Evolutionary conservation across 2,113 vertebrate species (phyloP).

Genomic region (Pterocles gutturalis): DNA sequence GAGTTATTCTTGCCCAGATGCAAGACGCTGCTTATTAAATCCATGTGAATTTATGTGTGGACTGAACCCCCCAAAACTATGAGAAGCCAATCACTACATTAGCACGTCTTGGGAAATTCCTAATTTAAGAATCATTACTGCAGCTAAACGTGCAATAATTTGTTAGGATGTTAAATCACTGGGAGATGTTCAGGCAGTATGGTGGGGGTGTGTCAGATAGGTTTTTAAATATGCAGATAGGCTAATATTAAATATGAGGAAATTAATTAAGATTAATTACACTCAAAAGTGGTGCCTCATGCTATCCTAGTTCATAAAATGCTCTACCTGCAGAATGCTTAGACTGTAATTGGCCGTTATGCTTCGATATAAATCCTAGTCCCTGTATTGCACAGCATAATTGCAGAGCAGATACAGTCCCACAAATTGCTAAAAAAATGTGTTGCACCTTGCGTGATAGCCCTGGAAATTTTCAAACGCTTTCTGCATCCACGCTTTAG

Average conservation of each 20-base stretch:
- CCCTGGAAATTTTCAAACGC: background rate
- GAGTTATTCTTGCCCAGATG: too few relatives aligned
- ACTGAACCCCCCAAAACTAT: background rate
- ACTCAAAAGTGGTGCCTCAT: background rate
- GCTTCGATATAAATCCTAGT: background rate
- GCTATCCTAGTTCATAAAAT: conserved; percentile 30
- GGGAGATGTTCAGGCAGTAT: conserved; percentile 44
- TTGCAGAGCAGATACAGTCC: background rate
- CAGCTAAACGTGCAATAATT: conserved; percentile 61
- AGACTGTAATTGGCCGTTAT: background rate
- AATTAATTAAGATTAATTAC: conserved; percentile 67
- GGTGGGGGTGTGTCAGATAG: conserved; percentile 51
- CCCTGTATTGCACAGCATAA: background rate
- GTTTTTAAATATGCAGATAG: conserved; percentile 53
- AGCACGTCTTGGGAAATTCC: conserved; percentile 24
- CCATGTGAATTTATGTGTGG: background rate
- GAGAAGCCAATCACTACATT: background rate
- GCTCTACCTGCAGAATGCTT: conserved; percentile 25
- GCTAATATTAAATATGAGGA: conserved; percentile 50
- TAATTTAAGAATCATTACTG: conserved; percentile 49
- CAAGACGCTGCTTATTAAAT: background rate
- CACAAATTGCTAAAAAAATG: background rate
- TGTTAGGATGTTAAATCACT: conserved; percentile 37
- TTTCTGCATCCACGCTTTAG: background rate
- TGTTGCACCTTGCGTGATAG: background rate